Conservation (phyloP, 2,113 vertebrate species). For the Amblyopsis rosae region DNA sequence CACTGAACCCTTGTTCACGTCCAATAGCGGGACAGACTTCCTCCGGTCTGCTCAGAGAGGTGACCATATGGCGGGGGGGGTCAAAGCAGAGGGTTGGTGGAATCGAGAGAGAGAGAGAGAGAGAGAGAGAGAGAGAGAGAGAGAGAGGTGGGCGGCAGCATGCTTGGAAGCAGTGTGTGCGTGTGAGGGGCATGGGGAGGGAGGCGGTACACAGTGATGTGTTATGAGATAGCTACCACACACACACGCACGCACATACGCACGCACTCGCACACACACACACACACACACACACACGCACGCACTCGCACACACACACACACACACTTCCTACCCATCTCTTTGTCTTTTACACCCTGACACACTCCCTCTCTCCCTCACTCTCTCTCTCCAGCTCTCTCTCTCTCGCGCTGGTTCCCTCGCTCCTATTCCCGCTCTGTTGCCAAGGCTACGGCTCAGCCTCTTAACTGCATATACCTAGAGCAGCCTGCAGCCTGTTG, state of each 20-base stretch:
- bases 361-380: background rate
- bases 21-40: too few relatives aligned
- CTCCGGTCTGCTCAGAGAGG: too few relatives aligned
- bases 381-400: slow-evolving; percentile 9
- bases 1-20: too few relatives aligned
- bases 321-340: background rate
- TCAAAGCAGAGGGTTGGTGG: too few relatives aligned
- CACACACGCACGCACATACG: background rate
- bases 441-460: slow-evolving; percentile 77
- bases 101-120: background rate
- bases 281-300: background rate
- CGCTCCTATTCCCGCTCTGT: slow-evolving; percentile 70
- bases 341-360: background rate
- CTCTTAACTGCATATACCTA: slow-evolving; percentile 75
- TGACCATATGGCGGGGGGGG: too few relatives aligned
- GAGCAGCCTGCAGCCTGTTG: slow-evolving; percentile 72
- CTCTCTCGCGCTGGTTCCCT: slow-evolving; percentile 30
- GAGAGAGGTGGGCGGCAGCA: too few relatives aligned
- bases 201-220: slow-evolving; percentile 49
- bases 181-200: slow-evolving; percentile 8
- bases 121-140: background rate
- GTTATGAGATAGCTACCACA: slow-evolving; percentile 48
- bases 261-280: background rate
- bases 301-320: background rate
- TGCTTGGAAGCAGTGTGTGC: background rate